Base-by-base conservation (phyloP, 2,888 invertebrate genomes). In the Archips xylosteana region DNA sequence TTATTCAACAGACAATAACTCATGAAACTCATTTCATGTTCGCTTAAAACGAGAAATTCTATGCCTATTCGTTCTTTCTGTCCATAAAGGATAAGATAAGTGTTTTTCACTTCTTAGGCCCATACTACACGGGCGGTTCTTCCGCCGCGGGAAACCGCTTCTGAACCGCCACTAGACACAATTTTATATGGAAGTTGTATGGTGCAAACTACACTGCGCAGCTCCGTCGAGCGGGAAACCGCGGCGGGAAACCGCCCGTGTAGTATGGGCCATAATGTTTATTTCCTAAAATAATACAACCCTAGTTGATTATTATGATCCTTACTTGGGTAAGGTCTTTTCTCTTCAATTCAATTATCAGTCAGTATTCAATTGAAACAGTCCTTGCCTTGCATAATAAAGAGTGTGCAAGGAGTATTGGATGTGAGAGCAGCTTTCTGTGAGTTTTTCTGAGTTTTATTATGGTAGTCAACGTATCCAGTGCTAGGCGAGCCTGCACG, bases 1-100 rank as follows among this genome's bases (percentile, higher is more conserved):
- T 74, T 74, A 74, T 71, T 70, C 71, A 71, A 66, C 71, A 70
- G 70, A 70, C 66, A 70, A 74, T 74, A 74, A 70, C 74, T 74
- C 74, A 74, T 57, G 74, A 66, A 70, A 65, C 61, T 74, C 70
- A 74, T 70, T 65, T 57, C 57, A 57, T 71, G 39, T 62, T 65
- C 57, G 74, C 61, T 74, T 66, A 67, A 62, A 66, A 61, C 51
- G 60, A 60, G 45, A 45, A 32, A 23, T 63, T 49, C n/a, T n/a
- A 32, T 13, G 1, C 23, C 23, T 23, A 36, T 36, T 39, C 15
- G 42, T 62, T 42, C 60, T 64, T 59, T 51, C 59, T 68, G 54
- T 15, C 63, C 63, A 15, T 73, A 69, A 49, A 49, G 13, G 62
- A 60, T 47, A 70, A 36, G 67, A 54, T 49, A 60, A 36, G 39